Base-by-base conservation (phyloP, 1,140 invertebrate species). In the Mactra quadrangularis region DNA sequence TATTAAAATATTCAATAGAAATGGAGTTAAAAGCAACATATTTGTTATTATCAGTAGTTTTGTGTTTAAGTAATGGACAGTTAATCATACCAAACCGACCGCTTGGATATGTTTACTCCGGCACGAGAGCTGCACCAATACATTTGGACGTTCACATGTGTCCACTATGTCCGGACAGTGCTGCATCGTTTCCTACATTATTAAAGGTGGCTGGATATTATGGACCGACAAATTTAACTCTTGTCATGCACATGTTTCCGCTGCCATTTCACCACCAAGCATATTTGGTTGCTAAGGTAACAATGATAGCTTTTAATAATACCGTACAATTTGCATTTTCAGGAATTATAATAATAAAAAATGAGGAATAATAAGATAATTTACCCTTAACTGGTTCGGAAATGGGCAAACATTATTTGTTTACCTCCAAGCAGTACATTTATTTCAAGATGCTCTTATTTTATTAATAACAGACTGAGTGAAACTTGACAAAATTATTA, bases 261-360 rank as follows among this genome's bases (percentile, higher is more conserved):
- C 85, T 89, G 59, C 88, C 88, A 1, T 89, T 87, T 64, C 88
- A 89, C 79, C 77, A 77, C 52, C 81, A 82, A 52, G 53, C 85
- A 11, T 87, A 76, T 57, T 50, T 77, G 29, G 66, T 68, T 19
- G 74, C 84, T 29, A 84, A 83, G 74, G 87, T 88, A 62, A 82
- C 62, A 55, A 70, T 45, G 60, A 11, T 17, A 17, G 9, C 25
- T n/a, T 11, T 9, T 13, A 11, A 57, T 57, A 57, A 57, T 57
- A 13, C 25, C 25, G 17, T 9, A 9, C 9, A 13, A 7, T 11
- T n/a, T 11, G 9, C 55, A 57, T 57, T 25, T 17, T 57, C 17
- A 25, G 9, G 7, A 13, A 25, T 57, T 17, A 7, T 22, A 6
- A 31, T 27, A 7, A 64, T 17, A 29, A 6, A 33, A 27, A 64